These are phyloP conservation scores for Arctopsyche grandis DNA, from an alignment of 1,140 invertebrate genomes.

Conservation along the genomic window DNA sequence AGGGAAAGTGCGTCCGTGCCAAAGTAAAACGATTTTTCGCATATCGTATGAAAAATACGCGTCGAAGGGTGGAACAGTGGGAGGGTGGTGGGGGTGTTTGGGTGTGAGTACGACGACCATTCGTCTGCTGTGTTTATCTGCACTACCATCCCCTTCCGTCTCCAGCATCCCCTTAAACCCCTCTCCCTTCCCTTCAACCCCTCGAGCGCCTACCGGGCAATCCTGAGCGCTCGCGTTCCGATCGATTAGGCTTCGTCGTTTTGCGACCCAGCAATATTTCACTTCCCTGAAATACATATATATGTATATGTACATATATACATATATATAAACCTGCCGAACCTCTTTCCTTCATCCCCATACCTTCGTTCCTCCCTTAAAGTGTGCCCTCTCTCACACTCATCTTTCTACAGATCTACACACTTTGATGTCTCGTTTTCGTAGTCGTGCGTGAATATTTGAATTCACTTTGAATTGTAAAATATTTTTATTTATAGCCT, in stretches of 20 bases:
- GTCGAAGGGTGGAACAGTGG: background rate
- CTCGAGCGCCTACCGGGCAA: conserved; percentile 6
- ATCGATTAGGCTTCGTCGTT: conserved; percentile 27
- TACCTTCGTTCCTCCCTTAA: background rate
- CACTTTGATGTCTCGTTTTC: background rate
- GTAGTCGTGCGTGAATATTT: background rate
- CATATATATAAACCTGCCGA: background rate
- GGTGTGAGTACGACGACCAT: background rate
- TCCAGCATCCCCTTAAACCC: background rate
- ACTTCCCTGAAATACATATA: background rate
- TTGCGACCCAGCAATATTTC: conserved; percentile 28
- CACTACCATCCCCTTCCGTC: background rate
- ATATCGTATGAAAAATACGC: background rate
- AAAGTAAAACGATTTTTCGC: background rate
- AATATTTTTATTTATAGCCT: too few species aligned
- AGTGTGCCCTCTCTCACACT: background rate
- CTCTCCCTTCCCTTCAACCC: background rate
- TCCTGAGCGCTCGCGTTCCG: conserved; percentile 22
- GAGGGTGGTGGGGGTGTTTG: background rate
- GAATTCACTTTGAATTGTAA: background rate
- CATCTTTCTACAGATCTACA: background rate
- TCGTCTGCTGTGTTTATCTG: background rate
- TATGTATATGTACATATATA: background rate
- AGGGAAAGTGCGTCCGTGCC: too few species aligned
- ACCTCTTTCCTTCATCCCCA: background rate